These are phyloP conservation scores for Pachyramphus minor DNA, from an alignment of 2,113 vertebrate genomes.

Conservation along the genomic window DNA sequence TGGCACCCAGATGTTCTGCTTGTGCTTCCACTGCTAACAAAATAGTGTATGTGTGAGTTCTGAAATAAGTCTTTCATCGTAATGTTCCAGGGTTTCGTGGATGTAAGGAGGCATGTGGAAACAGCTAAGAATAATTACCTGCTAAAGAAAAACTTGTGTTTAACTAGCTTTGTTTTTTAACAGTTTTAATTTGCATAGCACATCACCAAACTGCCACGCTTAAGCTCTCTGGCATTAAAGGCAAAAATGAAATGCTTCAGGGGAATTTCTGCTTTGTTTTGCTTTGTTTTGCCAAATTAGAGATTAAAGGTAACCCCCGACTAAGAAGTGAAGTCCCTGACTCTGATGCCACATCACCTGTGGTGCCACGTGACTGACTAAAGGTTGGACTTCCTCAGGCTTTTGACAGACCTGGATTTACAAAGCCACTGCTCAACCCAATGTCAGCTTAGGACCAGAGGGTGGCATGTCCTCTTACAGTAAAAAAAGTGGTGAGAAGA, in stretches of 20 bases:
- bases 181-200: constrained; percentile 61
- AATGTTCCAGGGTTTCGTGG: background rate
- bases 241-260: constrained; percentile 1
- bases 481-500: background rate
- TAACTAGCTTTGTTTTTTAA: constrained; percentile 55
- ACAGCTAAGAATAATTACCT: constrained; percentile 39
- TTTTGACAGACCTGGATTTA: background rate
- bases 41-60: constrained; percentile 42
- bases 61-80: constrained; percentile 61
- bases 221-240: constrained; percentile 47
- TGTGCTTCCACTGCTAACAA: constrained; percentile 57
- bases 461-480: background rate
- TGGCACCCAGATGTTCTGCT: constrained; percentile 65
- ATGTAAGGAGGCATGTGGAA: constrained; percentile 41
- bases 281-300: constrained; percentile 56
- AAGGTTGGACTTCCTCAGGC: background rate
- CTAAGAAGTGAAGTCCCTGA: constrained; percentile 12
- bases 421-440: background rate
- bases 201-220: constrained; percentile 48
- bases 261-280: constrained; percentile 30
- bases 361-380: background rate
- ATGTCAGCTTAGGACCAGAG: background rate
- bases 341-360: constrained; percentile 33
- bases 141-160: constrained; percentile 43
- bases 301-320: constrained; percentile 61